Evolutionary conservation across 2,113 vertebrate genomes (phyloP).

Genomic region (Eonycteris spelaea): DNA sequence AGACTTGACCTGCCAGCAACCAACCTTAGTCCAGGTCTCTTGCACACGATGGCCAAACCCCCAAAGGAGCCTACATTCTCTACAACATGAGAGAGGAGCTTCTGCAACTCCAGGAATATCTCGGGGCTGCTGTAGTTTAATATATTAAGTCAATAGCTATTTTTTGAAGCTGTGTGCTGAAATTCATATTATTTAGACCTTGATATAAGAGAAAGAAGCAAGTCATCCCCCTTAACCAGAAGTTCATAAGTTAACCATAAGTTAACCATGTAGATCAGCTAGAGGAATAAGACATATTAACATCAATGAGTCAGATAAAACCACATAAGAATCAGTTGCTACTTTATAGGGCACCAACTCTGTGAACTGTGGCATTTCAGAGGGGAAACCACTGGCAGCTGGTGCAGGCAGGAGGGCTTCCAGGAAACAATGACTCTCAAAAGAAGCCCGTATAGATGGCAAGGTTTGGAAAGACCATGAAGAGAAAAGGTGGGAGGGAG

Average conservation of each 20-base stretch:
- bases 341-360: neutral
- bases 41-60: fast-evolving
- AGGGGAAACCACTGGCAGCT: neutral
- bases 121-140: neutral
- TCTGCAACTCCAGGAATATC: neutral
- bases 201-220: neutral
- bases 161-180: neutral
- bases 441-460: neutral
- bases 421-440: neutral
- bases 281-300: neutral
- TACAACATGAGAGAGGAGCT: neutral
- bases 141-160: neutral
- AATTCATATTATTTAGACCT: neutral
- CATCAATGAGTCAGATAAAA: neutral
- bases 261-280: neutral
- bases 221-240: no score
- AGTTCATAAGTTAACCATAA: no score
- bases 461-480: neutral
- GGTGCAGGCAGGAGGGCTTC: neutral
- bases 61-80: neutral
- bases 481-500: neutral
- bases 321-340: neutral
- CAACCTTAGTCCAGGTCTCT: neutral
- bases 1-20: neutral
- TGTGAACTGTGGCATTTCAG: no score